Evolutionary conservation across 2,113 vertebrate genomes (phyloP), one percentile per base, ranked within the genome.

Genomic region (Mormyrus iriodes): DNA sequence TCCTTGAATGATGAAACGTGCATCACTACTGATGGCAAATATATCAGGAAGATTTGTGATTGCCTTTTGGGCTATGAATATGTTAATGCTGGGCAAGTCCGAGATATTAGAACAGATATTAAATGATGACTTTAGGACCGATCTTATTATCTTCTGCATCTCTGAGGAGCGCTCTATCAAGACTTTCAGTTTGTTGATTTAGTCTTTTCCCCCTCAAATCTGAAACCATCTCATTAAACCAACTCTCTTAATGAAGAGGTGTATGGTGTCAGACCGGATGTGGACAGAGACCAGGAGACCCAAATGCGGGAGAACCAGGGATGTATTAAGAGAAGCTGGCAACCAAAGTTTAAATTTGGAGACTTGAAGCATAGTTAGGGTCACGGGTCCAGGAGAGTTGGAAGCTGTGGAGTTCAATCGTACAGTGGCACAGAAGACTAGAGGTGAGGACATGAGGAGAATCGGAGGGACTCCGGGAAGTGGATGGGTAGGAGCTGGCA

Each of bases 1-100:
- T 91, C 89, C 55, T 10, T 42, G 79, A 79, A 53, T 42, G 88
- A 44, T 52, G 44, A 90, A 76, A 76, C 1, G 13, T 3, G 31
- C 7, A 76, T 5, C 69, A 19, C 31, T 76, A 39, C 53, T 88
- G 55, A 44, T 0, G 3, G 82, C 42, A 85, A 49, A 48, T 88
- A 65, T 86, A 89, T 89, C 88, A 89, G 24, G 42, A 12, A 9
- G 19, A 49, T 31, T 21, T 0, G 21, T 24, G 24, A 17, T 31
- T 15, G 27, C 12, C 82, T 48, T 44, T n/a, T 44, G 35, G 82
- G 9, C 19, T 42, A 85, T 49, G 82, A 27, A 49, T n/a, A n/a
- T 85, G 44, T n/a, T 49, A 85, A 49, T 0, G 2, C 19, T 85
- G 44, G 21, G 19, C 21, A 85, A 49, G 21, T 46, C 42, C 8